Conservation (phyloP, 2,888 invertebrate species). For the Euclidia mi region DNA sequence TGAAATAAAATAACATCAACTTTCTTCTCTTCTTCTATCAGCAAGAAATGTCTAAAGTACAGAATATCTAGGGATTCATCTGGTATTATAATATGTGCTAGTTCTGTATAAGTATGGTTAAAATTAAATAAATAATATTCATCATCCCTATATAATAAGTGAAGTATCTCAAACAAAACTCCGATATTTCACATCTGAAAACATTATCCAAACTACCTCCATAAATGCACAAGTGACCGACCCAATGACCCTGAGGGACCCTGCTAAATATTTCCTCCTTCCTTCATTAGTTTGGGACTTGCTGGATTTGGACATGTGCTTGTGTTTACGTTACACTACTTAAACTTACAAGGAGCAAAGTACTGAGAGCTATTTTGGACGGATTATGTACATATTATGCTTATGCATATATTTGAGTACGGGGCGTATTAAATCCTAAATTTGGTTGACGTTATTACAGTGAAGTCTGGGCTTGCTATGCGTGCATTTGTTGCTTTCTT, state of each 20-base stretch:
- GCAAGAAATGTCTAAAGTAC: too few species aligned
- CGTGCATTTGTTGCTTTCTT: too few species aligned
- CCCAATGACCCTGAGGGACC: constrained; percentile 18
- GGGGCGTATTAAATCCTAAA: not conserved
- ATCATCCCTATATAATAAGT: too few species aligned
- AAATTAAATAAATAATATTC: too few species aligned
- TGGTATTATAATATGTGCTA: too few species aligned
- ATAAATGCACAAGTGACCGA: constrained; percentile 10
- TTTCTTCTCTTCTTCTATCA: too few species aligned
- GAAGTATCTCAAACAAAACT: not conserved
- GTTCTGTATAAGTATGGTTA: too few species aligned
- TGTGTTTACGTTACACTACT: constrained; percentile 11
- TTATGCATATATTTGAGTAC: not conserved
- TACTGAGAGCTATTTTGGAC: constrained; percentile 5
- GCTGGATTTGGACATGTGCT: too few species aligned
- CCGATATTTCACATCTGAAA: not conserved
- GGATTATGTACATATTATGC: not conserved
- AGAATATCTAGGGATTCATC: too few species aligned
- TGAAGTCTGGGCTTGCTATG: too few species aligned
- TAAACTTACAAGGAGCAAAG: constrained; percentile 19
- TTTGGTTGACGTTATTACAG: not conserved
- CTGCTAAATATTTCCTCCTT: constrained; percentile 25
- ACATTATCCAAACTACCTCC: constrained; percentile 6
- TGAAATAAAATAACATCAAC: too few species aligned
- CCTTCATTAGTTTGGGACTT: constrained; percentile 14